Percentiles rank a stretch among this genome's conserved stretches.
Evolutionary conservation across 1,140 invertebrate species (phyloP).

Genomic region (Tetramorium simillimum): DNA sequence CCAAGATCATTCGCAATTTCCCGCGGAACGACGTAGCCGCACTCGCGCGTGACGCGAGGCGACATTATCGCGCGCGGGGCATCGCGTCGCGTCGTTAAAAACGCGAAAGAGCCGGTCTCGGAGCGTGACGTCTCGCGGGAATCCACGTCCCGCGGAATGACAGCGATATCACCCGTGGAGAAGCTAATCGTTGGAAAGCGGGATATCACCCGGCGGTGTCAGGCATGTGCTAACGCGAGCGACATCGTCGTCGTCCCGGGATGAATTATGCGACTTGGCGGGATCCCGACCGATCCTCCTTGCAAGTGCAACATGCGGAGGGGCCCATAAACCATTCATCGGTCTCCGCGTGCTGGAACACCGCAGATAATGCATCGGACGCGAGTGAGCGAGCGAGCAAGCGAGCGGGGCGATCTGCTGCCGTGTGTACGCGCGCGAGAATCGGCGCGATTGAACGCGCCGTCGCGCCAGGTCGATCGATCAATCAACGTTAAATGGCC

Average conservation of each 20-base stretch:
- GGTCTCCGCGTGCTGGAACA: constrained; percentile 42
- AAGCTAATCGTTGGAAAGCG: constrained; percentile 52
- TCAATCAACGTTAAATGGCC: constrained; percentile 65
- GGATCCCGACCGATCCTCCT: constrained; percentile 21
- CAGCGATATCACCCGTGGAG: neutral
- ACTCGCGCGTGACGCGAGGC: neutral
- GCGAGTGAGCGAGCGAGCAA: constrained; percentile 7
- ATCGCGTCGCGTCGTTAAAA: constrained; percentile 6
- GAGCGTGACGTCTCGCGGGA: neutral
- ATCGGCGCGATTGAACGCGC: constrained; percentile 51
- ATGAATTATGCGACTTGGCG: constrained; percentile 59
- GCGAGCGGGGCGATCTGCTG: neutral
- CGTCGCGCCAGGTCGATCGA: constrained; percentile 53
- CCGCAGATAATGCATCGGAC: constrained; percentile 43
- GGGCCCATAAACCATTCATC: constrained; percentile 56
- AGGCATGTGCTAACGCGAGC: constrained; percentile 39
- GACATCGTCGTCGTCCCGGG: constrained; percentile 32
- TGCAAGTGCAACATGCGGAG: constrained; percentile 47
- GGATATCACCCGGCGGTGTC: constrained; percentile 20
- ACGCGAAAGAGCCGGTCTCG: neutral
- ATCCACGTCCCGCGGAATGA: neutral
- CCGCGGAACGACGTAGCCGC: neutral
- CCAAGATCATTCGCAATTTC: constrained; percentile 15
- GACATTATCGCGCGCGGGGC: constrained; percentile 1
- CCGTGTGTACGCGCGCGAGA: neutral